Evolutionary conservation across 2,113 vertebrate species (phyloP).

Genomic region (Penelope pileata): DNA sequence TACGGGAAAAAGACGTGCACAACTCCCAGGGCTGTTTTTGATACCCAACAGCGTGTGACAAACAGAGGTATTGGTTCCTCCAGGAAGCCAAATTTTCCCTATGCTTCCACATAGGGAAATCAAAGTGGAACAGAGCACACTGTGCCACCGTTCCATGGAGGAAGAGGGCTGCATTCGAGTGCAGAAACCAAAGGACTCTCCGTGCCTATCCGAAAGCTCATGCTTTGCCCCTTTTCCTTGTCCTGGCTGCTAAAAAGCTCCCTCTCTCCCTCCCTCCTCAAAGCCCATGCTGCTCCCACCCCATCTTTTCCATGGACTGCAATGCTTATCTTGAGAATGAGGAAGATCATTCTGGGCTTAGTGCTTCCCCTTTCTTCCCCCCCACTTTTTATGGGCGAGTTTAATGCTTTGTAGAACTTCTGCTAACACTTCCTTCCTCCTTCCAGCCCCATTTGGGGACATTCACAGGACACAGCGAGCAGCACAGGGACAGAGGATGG

Average conservation of each 20-base stretch:
- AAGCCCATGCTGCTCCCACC: background rate
- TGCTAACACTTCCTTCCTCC: background rate
- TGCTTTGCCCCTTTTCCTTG: background rate
- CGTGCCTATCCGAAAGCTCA: accelerated
- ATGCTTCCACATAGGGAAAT: background rate
- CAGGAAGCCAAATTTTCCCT: background rate
- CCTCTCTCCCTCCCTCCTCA: background rate
- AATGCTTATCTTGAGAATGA: accelerated
- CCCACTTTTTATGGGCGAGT: background rate
- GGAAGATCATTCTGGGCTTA: background rate
- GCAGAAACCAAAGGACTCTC: background rate
- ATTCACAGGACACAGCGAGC: background rate
- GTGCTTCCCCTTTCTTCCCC: background rate
- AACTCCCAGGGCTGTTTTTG: accelerated
- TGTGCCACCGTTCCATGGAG: too few relatives aligned
- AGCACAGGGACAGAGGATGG: background rate
- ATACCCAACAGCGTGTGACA: accelerated
- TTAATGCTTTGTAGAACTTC: background rate
- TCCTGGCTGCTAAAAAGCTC: background rate
- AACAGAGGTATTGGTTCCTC: too few relatives aligned
- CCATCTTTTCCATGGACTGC: accelerated
- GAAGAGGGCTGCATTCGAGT: background rate
- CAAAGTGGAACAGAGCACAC: background rate
- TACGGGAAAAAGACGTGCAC: accelerated
- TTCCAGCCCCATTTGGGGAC: background rate